Percentiles rank a stretch among this genome's conserved stretches.
Evolutionary conservation across 2,888 invertebrate genomes (phyloP).

Genomic region (Plebejus anna): DNA sequence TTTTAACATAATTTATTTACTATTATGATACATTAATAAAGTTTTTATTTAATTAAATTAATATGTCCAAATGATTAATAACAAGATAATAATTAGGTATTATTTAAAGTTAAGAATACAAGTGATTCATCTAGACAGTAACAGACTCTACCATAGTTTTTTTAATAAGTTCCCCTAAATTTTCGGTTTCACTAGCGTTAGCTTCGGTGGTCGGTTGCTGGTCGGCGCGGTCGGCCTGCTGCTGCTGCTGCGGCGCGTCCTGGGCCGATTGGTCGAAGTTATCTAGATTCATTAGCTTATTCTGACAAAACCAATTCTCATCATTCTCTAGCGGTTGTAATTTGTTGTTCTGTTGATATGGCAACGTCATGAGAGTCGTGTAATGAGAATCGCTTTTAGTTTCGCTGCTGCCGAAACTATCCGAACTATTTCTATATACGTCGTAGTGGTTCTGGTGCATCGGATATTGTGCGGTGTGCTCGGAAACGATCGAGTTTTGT

Average conservation of each 20-base stretch:
- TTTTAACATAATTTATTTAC: constrained; percentile 26
- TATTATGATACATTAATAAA: constrained; percentile 27
- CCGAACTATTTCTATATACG: constrained; percentile 63
- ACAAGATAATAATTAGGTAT: constrained; percentile 52
- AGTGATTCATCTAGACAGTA: constrained; percentile 83
- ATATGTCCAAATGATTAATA: constrained; percentile 70
- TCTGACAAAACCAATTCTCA: constrained; percentile 75
- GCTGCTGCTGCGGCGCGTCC: constrained; percentile 53
- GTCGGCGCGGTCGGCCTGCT: constrained; percentile 43
- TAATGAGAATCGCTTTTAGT: constrained; percentile 78
- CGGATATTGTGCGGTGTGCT: constrained; percentile 62
- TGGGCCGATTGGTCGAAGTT: constrained; percentile 61
- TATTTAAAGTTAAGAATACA: constrained; percentile 65
- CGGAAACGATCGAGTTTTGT: constrained; percentile 52
- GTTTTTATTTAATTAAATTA: constrained; percentile 50
- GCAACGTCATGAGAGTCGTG: constrained; percentile 83
- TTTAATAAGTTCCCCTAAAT: constrained; percentile 95
- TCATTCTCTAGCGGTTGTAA: constrained; percentile 81
- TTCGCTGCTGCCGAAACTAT: constrained; percentile 68
- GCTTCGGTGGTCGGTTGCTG: constrained; percentile 43
- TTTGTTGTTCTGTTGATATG: constrained; percentile 82
- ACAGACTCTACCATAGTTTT: constrained; percentile 96
- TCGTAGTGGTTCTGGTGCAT: constrained; percentile 63
- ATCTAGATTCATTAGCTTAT: constrained; percentile 63
- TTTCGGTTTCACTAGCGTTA: constrained; percentile 77